These are phyloP conservation scores for Lobophora halterata DNA, from an alignment of 2,888 invertebrate species.

Conservation along the genomic window DNA sequence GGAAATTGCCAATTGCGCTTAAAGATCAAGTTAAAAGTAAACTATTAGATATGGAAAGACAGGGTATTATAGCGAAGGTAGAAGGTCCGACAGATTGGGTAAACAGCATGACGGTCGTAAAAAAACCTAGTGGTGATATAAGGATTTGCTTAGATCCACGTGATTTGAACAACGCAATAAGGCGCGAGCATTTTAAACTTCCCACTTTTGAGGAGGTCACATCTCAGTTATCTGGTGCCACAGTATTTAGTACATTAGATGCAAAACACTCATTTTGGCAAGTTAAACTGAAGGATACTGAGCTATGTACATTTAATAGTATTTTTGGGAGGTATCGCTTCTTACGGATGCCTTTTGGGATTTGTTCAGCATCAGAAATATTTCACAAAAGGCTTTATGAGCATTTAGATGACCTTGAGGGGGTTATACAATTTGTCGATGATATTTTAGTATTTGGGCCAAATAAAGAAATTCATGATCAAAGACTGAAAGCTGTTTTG, in stretches of 20 bases:
- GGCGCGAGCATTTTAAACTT: constrained; percentile 27
- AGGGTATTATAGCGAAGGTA: constrained; percentile 29
- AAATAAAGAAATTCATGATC: constrained; percentile 13
- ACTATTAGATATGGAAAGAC: constrained; percentile 27
- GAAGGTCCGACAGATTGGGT: constrained; percentile 35
- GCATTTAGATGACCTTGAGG: constrained; percentile 26
- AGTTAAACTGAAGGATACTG: constrained; percentile 21
- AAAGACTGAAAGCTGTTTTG: constrained; percentile 14
- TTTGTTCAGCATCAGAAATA: constrained; percentile 30
- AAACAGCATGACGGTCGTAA: constrained; percentile 32
- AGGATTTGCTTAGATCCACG: constrained; percentile 35
- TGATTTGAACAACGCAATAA: constrained; percentile 30
- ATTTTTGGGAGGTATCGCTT: constrained; percentile 31
- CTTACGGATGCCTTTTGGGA: constrained; percentile 30
- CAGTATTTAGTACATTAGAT: constrained; percentile 30
- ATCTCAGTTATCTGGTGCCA: constrained; percentile 18
- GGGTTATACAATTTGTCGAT: constrained; percentile 27
- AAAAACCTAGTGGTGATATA: constrained; percentile 32
- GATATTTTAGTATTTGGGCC: constrained; percentile 22
- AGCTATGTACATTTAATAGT: constrained; percentile 34
- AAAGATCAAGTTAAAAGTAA: constrained; percentile 26
- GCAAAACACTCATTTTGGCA: constrained; percentile 27
- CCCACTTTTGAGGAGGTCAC: constrained; percentile 27
- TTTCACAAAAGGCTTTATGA: constrained; percentile 29
- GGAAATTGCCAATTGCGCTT: constrained; percentile 30